A percentile compares a stretch with the other conserved stretches of the same genome.
phyloP scores from a whole-genome alignment of 1,140 invertebrate genomes.

The Palaemon carinicauda region DNA sequence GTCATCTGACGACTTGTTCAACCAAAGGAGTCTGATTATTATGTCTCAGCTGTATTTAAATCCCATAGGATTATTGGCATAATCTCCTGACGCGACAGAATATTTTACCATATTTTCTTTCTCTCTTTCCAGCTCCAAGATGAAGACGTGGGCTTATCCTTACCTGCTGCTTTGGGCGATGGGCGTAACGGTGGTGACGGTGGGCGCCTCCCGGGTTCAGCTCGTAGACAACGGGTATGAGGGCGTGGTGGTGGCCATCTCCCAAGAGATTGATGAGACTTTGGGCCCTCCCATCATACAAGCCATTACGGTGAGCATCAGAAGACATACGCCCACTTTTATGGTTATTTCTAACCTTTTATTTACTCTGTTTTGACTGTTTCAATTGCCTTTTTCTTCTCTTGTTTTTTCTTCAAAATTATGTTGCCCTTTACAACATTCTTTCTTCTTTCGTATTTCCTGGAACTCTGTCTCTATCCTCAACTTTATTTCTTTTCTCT shows the following conservation, averaged over 20 bases:
- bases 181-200: slow-evolving; percentile 1
- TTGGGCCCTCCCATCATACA: slow-evolving; percentile 15
- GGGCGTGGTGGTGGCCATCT: slow-evolving; percentile 47
- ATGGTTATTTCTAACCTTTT: background rate
- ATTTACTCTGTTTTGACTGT: background rate
- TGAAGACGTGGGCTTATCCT: background rate
- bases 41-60: too few relatives aligned
- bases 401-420: background rate
- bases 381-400: background rate
- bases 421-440: background rate
- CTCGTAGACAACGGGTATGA: slow-evolving; percentile 46
- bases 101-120: background rate
- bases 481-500: background rate
- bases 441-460: background rate
- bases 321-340: background rate
- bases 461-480: background rate
- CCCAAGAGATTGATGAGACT: slow-evolving; percentile 19
- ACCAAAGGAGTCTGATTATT: too few relatives aligned
- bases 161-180: background rate
- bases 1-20: too few relatives aligned
- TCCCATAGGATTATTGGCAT: too few relatives aligned
- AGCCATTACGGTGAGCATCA: slow-evolving; percentile 3
- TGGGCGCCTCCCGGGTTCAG: background rate
- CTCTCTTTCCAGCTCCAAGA: background rate
- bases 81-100: background rate